Conservation (phyloP, 2,888 invertebrate species). For the Plagodis dolabraria region DNA sequence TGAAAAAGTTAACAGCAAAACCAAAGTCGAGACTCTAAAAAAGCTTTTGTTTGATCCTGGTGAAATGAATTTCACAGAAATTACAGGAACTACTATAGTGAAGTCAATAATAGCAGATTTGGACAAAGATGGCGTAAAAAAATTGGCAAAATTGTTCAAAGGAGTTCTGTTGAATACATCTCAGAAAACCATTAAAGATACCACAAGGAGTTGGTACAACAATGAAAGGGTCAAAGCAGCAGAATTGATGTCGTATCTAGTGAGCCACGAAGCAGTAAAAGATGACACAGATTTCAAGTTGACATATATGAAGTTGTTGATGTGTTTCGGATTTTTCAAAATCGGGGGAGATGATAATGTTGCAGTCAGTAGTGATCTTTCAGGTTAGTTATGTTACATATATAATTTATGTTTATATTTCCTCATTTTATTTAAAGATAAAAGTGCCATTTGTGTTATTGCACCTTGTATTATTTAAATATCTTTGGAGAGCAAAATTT, state of each 20-base stretch:
- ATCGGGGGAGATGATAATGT: conserved; percentile 75
- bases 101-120: conserved; percentile 87
- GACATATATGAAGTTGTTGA: conserved; percentile 86
- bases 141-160: conserved; percentile 86
- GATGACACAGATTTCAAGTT: conserved; percentile 87
- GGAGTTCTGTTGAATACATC: conserved; percentile 85
- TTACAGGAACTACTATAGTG: conserved; percentile 87
- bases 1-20: conserved; percentile 74
- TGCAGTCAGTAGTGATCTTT: conserved; percentile 84
- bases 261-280: conserved; percentile 80
- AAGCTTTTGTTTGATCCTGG: conserved; percentile 89
- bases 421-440: no score
- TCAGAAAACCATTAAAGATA: conserved; percentile 76
- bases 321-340: conserved; percentile 87
- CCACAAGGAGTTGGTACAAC: conserved; percentile 87
- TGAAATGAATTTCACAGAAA: conserved; percentile 89
- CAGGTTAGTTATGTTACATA: conserved; percentile 70
- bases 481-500: no score
- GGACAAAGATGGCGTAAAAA: conserved; percentile 85
- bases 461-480: no score
- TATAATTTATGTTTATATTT: neutral
- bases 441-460: no score
- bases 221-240: conserved; percentile 88
- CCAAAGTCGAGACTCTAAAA: conserved; percentile 85
- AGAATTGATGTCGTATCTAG: conserved; percentile 75